Evolutionary conservation across 2,113 vertebrate genomes (phyloP).

Genomic region (Perca fluviatilis): DNA sequence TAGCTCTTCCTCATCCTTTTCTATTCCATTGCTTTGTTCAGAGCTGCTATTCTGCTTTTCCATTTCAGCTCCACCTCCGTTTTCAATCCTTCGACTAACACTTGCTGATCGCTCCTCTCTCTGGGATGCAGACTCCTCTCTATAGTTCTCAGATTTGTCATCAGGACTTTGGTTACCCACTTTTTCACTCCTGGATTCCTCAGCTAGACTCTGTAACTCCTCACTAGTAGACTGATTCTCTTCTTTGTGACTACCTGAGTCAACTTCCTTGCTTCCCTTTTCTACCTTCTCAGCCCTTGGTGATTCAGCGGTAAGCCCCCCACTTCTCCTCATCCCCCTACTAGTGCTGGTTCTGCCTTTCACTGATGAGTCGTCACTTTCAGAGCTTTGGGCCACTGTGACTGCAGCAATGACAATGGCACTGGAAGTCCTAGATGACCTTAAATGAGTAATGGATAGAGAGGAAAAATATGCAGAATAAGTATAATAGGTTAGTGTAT

Average conservation of each 20-base stretch:
- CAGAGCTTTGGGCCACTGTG: conserved; percentile 15
- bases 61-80: background rate
- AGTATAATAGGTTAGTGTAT: background rate
- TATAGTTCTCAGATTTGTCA: conserved; percentile 10
- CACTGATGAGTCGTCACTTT: conserved; percentile 29
- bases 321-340: conserved; percentile 25
- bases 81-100: background rate
- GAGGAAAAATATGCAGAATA: background rate
- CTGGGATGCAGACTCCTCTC: conserved; percentile 37
- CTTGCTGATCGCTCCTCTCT: conserved; percentile 31
- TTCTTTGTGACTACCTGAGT: conserved; percentile 25
- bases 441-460: conserved; percentile 1
- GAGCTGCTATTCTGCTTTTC: conserved; percentile 21
- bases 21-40: conserved; percentile 19
- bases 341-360: conserved; percentile 12
- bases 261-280: conserved; percentile 17
- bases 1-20: conserved; percentile 8
- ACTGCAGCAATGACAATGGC: background rate
- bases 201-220: conserved; percentile 11
- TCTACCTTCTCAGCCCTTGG: background rate
- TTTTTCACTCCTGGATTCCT: conserved; percentile 21
- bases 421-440: conserved; percentile 35
- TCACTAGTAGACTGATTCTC: conserved; percentile 1
- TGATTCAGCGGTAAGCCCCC: background rate
- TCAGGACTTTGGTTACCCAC: conserved; percentile 3